These are phyloP conservation scores for Corydoras maculifer DNA, from an alignment of 2,113 vertebrate species.

Conservation along the genomic window DNA sequence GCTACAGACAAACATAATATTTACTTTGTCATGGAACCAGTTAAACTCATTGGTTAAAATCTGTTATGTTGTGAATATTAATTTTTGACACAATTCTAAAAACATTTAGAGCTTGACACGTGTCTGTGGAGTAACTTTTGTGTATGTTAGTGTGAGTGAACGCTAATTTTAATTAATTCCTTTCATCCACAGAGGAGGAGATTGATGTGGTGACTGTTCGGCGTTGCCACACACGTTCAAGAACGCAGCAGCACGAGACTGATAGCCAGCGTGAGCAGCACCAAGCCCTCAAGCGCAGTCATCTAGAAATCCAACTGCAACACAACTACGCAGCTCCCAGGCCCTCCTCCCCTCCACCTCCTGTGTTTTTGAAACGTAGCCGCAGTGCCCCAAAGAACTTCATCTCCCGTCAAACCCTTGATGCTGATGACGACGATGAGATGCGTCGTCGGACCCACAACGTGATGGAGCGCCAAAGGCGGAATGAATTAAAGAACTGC, in stretches of 20 bases:
- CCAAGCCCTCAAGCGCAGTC: constrained; percentile 49
- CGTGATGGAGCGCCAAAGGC: constrained; percentile 71
- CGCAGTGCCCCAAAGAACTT: constrained; percentile 28
- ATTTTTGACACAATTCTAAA: too few species aligned
- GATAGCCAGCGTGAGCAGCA: constrained; percentile 42
- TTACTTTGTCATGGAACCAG: too few species aligned
- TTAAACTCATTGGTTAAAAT: too few species aligned
- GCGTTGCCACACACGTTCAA: constrained; percentile 39
- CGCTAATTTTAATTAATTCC: too few species aligned
- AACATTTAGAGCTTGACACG: neutral
- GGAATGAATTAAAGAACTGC: constrained; percentile 73
- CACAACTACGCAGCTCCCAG: constrained; percentile 73
- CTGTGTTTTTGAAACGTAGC: constrained; percentile 47
- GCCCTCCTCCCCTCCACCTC: constrained; percentile 51
- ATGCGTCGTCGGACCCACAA: constrained; percentile 70
- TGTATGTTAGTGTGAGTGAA: neutral
- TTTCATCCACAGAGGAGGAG: constrained; percentile 63
- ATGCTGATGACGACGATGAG: constrained; percentile 66
- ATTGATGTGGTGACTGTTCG: constrained; percentile 70
- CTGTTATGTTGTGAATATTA: too few species aligned
- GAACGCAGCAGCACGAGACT: constrained; percentile 39
- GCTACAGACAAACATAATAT: too few species aligned
- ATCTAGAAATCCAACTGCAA: constrained; percentile 67
- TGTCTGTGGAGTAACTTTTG: neutral
- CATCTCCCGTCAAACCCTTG: constrained; percentile 33